A percentile compares a stretch with the other conserved stretches of the same genome.
phyloP scores from a whole-genome alignment of 2,797 vertebrate species.

The Sebastes baramenuke region DNA sequence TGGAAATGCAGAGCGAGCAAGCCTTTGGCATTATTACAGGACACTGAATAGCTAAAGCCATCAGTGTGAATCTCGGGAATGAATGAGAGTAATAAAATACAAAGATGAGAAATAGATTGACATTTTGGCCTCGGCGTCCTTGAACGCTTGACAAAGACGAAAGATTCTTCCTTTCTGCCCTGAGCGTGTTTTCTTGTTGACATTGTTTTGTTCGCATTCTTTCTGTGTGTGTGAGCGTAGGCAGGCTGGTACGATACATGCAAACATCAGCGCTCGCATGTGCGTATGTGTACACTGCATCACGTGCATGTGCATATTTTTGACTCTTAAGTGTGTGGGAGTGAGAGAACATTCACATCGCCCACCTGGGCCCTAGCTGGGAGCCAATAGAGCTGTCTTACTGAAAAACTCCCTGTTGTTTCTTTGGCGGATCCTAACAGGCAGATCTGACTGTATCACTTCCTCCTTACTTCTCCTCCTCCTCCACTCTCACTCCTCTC shows the following conservation, averaged over 20 bases:
- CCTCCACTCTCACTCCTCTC: slow-evolving; percentile 46
- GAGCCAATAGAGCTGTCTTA: slow-evolving; percentile 63
- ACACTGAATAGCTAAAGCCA: slow-evolving; percentile 29
- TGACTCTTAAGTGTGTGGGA: slow-evolving; percentile 66
- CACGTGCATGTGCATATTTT: slow-evolving; percentile 64
- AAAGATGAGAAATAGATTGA: slow-evolving; percentile 33
- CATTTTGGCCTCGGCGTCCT: slow-evolving; percentile 23
- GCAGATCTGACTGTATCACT: slow-evolving; percentile 62
- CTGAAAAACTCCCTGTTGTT: slow-evolving; percentile 69
- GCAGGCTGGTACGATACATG: not conserved
- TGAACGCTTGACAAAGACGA: slow-evolving; percentile 12
- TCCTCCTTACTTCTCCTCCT: slow-evolving; percentile 58
- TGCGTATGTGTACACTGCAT: slow-evolving; percentile 17
- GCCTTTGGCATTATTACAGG: slow-evolving; percentile 20
- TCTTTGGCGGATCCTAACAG: slow-evolving; percentile 64
- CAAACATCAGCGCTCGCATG: slow-evolving; percentile 34
- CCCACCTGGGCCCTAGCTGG: slow-evolving; percentile 66
- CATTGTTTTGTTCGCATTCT: not conserved
- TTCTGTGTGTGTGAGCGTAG: not conserved
- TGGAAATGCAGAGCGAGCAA: not conserved
- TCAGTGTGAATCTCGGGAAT: slow-evolving; percentile 37
- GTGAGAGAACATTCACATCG: slow-evolving; percentile 72
- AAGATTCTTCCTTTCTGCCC: not conserved
- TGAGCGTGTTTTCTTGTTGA: not conserved
- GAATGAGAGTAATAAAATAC: slow-evolving; percentile 27